phyloP scores from a whole-genome alignment of 1,140 invertebrate genomes.

The Drosophila ficusphila region DNA sequence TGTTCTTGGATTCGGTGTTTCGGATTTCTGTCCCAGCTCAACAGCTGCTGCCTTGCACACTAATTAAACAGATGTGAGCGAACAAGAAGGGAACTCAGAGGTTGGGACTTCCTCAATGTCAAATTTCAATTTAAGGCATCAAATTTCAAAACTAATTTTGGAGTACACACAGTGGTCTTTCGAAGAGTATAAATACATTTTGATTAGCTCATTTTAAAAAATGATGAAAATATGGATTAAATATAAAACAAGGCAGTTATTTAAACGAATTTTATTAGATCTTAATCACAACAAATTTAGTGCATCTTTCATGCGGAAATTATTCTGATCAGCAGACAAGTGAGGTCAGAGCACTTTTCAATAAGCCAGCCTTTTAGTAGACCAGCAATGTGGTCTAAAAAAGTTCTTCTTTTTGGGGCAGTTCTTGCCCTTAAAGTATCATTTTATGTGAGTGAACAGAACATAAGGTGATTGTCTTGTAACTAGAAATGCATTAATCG shows the following conservation, averaged over 20 bases:
- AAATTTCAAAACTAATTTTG: slow-evolving; percentile 26
- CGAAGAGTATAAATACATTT: neutral
- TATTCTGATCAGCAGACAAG: too few relatives aligned
- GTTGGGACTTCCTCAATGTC: slow-evolving; percentile 35
- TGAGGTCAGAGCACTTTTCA: neutral
- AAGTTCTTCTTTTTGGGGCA: neutral
- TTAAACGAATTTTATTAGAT: too few relatives aligned
- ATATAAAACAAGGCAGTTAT: too few relatives aligned
- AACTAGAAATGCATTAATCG: neutral
- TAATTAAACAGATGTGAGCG: slow-evolving; percentile 65
- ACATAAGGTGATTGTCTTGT: neutral
- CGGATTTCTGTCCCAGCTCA: slow-evolving; percentile 27
- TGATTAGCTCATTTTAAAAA: neutral
- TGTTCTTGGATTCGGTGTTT: slow-evolving; percentile 12
- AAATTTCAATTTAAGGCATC: slow-evolving; percentile 34
- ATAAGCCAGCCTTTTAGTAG: neutral
- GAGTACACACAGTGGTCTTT: neutral
- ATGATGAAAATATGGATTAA: too few relatives aligned
- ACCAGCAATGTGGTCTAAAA: neutral
- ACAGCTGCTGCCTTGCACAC: slow-evolving; percentile 46
- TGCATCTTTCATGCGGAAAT: neutral
- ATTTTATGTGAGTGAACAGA: neutral
- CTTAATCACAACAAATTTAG: neutral
- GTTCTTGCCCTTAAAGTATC: neutral
- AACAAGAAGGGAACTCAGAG: neutral